phyloP scores from a whole-genome alignment of 2,797 vertebrate genomes.

The Xenopus petersii region DNA sequence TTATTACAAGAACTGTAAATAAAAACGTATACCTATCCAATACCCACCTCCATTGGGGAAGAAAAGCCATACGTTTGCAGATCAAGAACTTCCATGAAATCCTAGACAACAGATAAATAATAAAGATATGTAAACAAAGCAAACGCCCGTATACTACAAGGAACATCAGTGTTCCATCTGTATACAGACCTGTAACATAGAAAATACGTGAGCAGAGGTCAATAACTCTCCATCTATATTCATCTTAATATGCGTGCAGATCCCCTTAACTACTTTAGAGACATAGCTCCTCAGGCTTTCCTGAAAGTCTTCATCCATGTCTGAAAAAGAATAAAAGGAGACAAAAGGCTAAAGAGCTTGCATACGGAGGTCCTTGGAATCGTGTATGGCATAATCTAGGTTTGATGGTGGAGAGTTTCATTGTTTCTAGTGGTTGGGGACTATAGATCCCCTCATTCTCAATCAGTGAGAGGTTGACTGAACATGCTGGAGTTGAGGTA shows the following conservation, averaged over 20 bases:
- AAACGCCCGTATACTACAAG: neutral
- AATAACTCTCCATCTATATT: neutral
- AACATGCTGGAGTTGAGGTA: no score
- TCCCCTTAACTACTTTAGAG: neutral
- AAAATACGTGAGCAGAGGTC: neutral
- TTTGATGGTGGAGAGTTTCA: no score
- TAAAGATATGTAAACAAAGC: neutral
- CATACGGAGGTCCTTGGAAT: neutral
- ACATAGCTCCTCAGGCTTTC: slow-evolving; percentile 14
- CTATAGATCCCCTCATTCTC: no score
- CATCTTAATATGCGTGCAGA: neutral
- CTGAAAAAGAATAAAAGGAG: neutral
- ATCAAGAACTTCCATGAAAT: slow-evolving; percentile 10
- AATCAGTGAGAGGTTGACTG: no score
- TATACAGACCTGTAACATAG: slow-evolving; percentile 17
- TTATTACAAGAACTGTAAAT: no score
- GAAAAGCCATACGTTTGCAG: slow-evolving; percentile 12
- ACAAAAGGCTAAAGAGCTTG: neutral
- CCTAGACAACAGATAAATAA: neutral
- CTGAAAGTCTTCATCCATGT: slow-evolving; percentile 36
- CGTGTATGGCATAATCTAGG: no score
- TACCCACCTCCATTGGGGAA: slow-evolving; percentile 22
- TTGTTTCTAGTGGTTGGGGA: no score
- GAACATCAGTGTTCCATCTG: no score
- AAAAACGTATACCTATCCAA: no score